Evolutionary conservation across 2,113 vertebrate species (phyloP), one percentile per base, ranked within the genome.

Genomic region (Bos javanicus): DNA sequence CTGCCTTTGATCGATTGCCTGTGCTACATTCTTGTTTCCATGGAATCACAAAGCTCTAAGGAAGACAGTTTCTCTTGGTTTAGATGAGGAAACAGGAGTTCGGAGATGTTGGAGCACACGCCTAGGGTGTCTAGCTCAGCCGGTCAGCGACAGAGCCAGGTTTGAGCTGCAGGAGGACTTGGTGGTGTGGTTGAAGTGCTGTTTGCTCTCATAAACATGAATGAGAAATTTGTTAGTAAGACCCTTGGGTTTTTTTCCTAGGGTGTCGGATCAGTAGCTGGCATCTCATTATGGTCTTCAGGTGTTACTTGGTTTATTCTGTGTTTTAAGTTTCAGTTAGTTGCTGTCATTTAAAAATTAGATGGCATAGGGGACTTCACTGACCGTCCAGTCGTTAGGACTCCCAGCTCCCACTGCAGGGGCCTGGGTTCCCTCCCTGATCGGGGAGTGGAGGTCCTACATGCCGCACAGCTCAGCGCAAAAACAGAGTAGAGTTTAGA

Each of bases 51-150:
- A 89, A 92, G 74, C 39, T 74, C 23, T 14, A 36, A 85, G 48
- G 25, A 82, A 78, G 84, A n/a, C 30, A 23, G 84, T 89, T 89
- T 62, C n/a, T 92, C 9, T 81, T 56, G 76, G 88, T 46, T 3
- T 78, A 50, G 60, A 8, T 52, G 64, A 89, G n/a, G 83, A 88
- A 82, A 46, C 59, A 67, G 23, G 76, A 16, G 43, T 60, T 67
- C 16, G 67, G 17, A 17, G 39, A 11, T 46, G 14, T 23, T 83
- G 54, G 71, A 48, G 33, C 23, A 71, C 36, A 60, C 83, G 39
- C 52, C 36, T 2, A 1, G 3, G 28, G 33, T 56, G 26, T 88
- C 56, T 39, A 28, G 33, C 28, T 97, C 52, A 74, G 4, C 80
- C 43, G 5, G 21, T 46, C 3, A 30, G 54, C 36, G 11, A 46